Evolutionary conservation across 2,888 invertebrate genomes (phyloP).

Genomic region (Norana najaformis): DNA sequence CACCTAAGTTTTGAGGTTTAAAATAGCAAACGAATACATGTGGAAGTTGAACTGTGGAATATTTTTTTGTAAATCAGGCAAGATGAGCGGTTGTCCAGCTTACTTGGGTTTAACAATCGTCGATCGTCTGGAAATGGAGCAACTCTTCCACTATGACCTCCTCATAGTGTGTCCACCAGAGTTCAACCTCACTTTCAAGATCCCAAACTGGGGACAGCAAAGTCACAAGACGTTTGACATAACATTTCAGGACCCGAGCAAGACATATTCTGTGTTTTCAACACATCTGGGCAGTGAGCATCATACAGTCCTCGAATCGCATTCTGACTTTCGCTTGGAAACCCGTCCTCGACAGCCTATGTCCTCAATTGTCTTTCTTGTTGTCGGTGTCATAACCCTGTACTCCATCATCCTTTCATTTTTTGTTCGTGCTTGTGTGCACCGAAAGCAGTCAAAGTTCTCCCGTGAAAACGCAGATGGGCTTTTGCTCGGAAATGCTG

Average conservation of each 20-base stretch:
- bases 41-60: neutral
- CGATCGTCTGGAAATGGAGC: conserved; percentile 41
- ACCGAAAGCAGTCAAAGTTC: conserved; percentile 16
- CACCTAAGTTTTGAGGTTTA: too few species aligned
- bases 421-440: neutral
- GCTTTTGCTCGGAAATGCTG: neutral
- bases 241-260: conserved; percentile 37
- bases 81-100: conserved; percentile 53
- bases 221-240: conserved; percentile 43
- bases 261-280: conserved; percentile 36
- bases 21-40: too few species aligned
- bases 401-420: neutral
- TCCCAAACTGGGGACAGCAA: conserved; percentile 44
- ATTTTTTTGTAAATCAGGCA: conserved; percentile 38
- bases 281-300: conserved; percentile 37
- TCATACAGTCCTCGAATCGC: neutral
- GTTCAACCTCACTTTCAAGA: conserved; percentile 52
- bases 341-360: neutral
- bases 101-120: conserved; percentile 49
- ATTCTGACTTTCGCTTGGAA: neutral
- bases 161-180: conserved; percentile 53
- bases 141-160: conserved; percentile 50
- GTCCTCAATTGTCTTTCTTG: neutral
- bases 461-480: neutral
- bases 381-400: neutral